These are phyloP conservation scores for Orthosia cruda DNA, from an alignment of 2,888 invertebrate genomes.

Conservation along the genomic window DNA sequence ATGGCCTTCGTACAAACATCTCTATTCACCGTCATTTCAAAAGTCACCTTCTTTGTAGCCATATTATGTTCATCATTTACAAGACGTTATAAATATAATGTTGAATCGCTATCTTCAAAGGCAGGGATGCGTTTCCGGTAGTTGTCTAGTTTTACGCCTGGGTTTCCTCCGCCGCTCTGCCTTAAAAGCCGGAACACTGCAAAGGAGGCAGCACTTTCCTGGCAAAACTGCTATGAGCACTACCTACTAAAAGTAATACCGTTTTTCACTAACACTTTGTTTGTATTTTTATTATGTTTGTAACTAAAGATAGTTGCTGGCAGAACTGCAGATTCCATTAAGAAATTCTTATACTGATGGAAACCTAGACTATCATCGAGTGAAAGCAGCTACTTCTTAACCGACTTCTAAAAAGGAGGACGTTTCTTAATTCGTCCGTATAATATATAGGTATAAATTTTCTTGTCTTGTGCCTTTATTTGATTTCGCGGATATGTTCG, in stretches of 20 bases:
- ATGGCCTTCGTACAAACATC: no score
- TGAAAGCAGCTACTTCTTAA: no score
- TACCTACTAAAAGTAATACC: neutral
- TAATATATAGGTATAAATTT: no score
- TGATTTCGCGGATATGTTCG: no score
- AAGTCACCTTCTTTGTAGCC: no score
- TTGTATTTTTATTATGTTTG: neutral
- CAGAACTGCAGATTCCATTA: neutral
- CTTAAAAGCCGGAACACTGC: slow-evolving; percentile 41
- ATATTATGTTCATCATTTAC: neutral
- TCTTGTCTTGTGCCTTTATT: no score
- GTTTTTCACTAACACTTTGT: neutral
- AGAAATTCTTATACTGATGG: neutral
- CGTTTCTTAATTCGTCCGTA: no score
- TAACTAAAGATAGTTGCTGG: no score
- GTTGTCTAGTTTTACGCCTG: slow-evolving; percentile 36
- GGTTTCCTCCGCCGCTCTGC: neutral
- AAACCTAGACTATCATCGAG: no score
- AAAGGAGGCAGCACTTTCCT: slow-evolving; percentile 15
- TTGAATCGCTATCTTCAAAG: slow-evolving; percentile 2
- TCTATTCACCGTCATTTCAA: no score
- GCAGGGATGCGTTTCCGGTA: slow-evolving; percentile 7
- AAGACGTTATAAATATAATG: neutral
- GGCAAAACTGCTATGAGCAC: neutral
- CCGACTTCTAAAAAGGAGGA: no score